Percentiles rank a stretch among this genome's conserved stretches.
These are phyloP conservation scores for Crocuta crocuta DNA, from an alignment of 2,113 vertebrate species.

Conservation along the genomic window DNA sequence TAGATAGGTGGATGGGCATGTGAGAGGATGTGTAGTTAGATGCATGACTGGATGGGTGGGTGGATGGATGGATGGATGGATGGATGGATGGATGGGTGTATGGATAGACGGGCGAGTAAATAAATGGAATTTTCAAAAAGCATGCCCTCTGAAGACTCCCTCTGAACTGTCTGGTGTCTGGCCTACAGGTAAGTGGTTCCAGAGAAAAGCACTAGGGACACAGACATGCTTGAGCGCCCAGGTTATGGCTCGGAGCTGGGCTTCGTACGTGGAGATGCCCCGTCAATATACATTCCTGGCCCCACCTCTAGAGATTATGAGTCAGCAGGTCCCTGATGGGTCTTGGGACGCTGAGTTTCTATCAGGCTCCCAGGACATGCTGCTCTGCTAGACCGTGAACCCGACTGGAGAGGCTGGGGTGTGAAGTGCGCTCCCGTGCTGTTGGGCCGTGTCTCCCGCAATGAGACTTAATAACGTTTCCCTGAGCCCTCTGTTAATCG, in stretches of 20 bases:
- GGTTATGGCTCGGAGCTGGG: rapidly evolving
- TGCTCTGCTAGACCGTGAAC: rapidly evolving
- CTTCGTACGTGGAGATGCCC: not conserved
- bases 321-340: rapidly evolving
- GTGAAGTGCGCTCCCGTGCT: rapidly evolving
- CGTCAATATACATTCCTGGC: rapidly evolving
- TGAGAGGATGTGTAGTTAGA: rapidly evolving
- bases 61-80: rapidly evolving
- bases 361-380: not conserved
- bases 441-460: not conserved
- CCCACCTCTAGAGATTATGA: not conserved
- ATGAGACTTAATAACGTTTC: slow-evolving; percentile 60
- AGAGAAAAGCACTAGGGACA: too few relatives aligned
- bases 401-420: rapidly evolving
- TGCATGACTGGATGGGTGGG: not conserved
- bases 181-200: not conserved
- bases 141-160: not conserved
- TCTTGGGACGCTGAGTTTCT: not conserved
- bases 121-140: not conserved
- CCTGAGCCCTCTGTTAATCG: slow-evolving; percentile 77
- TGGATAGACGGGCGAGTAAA: too few relatives aligned
- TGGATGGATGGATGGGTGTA: not conserved
- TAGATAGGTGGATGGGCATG: not conserved
- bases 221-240: rapidly evolving
- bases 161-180: not conserved